Percentiles rank a stretch among this genome's conserved stretches.
Conservation (phyloP, 2,113 vertebrate species). For the Pampusana beccarii region DNA sequence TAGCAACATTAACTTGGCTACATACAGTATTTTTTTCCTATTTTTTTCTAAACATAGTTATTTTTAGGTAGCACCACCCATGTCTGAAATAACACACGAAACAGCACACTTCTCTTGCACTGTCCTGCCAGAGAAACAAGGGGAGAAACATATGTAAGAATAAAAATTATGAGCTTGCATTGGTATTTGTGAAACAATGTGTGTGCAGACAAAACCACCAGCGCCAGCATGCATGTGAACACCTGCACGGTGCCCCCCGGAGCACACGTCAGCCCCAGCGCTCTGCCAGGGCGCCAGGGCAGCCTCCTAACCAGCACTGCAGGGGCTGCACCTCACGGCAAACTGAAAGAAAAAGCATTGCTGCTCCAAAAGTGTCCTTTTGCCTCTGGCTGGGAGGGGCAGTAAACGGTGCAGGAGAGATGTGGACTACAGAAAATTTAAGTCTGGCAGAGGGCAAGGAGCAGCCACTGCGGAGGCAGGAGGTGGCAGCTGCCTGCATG, state of each 20-base stretch:
- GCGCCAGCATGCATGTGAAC: accelerated
- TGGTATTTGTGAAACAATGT: neutral
- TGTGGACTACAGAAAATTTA: accelerated
- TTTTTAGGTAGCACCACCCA: neutral
- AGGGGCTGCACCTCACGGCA: neutral
- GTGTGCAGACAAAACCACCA: accelerated
- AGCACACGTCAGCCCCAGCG: neutral
- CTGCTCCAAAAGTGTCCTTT: neutral
- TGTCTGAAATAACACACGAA: neutral
- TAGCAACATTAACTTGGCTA: neutral
- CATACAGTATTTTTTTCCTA: neutral
- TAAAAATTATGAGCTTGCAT: neutral
- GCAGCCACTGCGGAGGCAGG: accelerated
- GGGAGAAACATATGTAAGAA: neutral
- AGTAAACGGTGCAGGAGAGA: accelerated
- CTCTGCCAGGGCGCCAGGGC: neutral
- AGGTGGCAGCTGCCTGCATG: neutral
- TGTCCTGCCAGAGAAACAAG: neutral
- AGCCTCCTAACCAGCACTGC: neutral
- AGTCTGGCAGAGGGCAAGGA: neutral
- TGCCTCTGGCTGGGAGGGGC: neutral
- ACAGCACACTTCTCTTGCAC: neutral
- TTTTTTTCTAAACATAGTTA: neutral
- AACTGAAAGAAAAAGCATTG: accelerated
- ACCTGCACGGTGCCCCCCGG: accelerated